A percentile compares a stretch with the other conserved stretches of the same genome.
Evolutionary conservation across 1,140 invertebrate species (phyloP).

Genomic region (Drosophila takahashii): DNA sequence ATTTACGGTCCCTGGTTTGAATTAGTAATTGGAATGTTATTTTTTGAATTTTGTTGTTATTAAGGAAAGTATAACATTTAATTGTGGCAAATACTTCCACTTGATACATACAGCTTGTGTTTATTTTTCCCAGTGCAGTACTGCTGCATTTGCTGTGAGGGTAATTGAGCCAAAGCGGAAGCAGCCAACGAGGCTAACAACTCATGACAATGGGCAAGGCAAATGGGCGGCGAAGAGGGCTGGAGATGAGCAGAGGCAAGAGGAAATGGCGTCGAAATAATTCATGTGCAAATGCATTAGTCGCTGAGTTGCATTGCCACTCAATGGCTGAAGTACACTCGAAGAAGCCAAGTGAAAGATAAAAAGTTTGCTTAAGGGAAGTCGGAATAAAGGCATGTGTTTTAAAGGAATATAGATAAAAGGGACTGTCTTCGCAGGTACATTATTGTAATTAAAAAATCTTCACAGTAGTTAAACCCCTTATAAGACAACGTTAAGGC

Average conservation of each 20-base stretch:
- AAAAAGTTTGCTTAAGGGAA: conserved; percentile 6
- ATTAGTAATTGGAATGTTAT: no score
- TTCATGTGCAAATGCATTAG: conserved; percentile 56
- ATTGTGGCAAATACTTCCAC: no score
- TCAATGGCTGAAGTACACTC: conserved; percentile 40
- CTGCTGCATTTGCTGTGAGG: conserved; percentile 1
- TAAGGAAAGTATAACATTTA: no score
- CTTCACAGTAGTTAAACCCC: no score
- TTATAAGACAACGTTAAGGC: no score
- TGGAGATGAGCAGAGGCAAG: conserved; percentile 3
- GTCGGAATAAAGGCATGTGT: background rate
- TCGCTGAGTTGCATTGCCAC: conserved; percentile 48
- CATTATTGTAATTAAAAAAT: no score
- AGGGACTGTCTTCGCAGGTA: no score
- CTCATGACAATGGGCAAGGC: conserved; percentile 31
- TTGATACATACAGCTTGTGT: no score
- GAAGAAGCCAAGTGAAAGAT: conserved; percentile 16
- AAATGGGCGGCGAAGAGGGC: conserved; percentile 3
- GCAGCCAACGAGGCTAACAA: conserved; percentile 32
- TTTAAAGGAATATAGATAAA: background rate
- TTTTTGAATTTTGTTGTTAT: no score
- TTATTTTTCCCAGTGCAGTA: background rate
- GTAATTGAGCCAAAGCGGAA: conserved; percentile 38
- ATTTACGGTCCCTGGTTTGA: no score
- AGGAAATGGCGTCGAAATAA: conserved; percentile 53